Base-by-base conservation (phyloP, 2,888 invertebrate species). In the Eupithecia subumbrata region DNA sequence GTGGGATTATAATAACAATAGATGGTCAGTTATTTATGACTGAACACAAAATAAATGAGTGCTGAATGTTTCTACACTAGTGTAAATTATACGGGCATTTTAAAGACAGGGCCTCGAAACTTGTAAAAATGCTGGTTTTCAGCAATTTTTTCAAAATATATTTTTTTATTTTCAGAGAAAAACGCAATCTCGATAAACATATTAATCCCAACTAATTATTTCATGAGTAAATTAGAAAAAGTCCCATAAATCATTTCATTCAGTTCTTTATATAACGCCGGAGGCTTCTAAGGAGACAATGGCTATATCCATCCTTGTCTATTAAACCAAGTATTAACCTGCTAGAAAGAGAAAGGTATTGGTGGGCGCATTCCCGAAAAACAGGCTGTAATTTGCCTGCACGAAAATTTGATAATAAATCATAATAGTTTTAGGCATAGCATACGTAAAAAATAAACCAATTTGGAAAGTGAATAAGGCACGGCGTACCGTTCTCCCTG, bases 401-500 rank as follows among this genome's bases (percentile, higher is more conserved):
- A 94, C 93, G 94, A 94, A 94, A 94, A 94, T 94, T 94, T 91
- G 92, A 90, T 94, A 91, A 93, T 94, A 94, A 94, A 95, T 95
- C 94, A 94, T 94, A 92, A 94, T 94, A 95, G 95, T 94, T 94
- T 92, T 91, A 93, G 93, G 92, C 93, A 92, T 91, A 91, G 89
- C 88, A 86, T 85, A 89, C 87, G 89, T 90, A 93, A 94, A 94
- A 94, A 91, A 91, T 93, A 93, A 92, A 94, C 94, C 92, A 94
- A 94, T 94, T 95, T 95, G 92, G 93, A 95, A 95, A 95, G 95
- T 94, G 94, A 94, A 94, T 95, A 93, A 92, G 95, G 93, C 92
- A 92, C 91, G 90, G 91, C 92, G 89, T 88, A 88, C 86, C 85
- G 90, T 87, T 90, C 86, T 88, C 89, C 87, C 91, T 94, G 91